Evolutionary conservation across 2,797 vertebrate genomes (phyloP).

Genomic region (Peromyscus eremicus): DNA sequence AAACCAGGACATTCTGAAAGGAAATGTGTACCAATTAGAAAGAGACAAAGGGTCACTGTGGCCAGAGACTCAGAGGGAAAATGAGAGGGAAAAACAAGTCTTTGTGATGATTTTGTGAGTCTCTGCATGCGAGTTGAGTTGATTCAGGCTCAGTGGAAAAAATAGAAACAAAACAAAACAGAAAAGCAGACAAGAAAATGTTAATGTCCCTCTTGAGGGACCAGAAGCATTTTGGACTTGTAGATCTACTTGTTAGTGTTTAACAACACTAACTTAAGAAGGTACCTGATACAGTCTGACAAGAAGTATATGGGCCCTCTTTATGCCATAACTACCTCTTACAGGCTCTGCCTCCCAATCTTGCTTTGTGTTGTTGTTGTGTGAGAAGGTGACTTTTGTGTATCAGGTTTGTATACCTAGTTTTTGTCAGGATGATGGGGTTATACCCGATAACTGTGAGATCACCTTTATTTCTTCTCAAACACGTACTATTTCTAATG

Average conservation of each 20-base stretch:
- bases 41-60: background rate
- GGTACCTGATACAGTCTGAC: too few relatives aligned
- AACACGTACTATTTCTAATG: background rate
- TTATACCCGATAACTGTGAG: background rate
- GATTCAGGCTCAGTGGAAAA: background rate
- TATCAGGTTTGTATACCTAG: background rate
- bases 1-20: background rate
- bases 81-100: background rate
- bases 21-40: background rate
- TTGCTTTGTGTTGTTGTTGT: background rate
- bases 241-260: background rate
- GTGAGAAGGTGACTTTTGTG: background rate
- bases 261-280: too few relatives aligned
- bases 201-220: background rate
- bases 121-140: background rate
- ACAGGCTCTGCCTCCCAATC: too few relatives aligned
- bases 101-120: background rate
- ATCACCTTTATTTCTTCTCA: background rate
- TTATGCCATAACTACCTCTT: too few relatives aligned
- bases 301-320: too few relatives aligned
- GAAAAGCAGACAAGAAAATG: background rate
- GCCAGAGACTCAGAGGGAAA: background rate
- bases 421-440: background rate
- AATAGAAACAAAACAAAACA: background rate
- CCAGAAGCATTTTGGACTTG: background rate